These are phyloP conservation scores for Clarias macrocephalus DNA, from an alignment of 2,113 vertebrate species.

Conservation along the genomic window DNA sequence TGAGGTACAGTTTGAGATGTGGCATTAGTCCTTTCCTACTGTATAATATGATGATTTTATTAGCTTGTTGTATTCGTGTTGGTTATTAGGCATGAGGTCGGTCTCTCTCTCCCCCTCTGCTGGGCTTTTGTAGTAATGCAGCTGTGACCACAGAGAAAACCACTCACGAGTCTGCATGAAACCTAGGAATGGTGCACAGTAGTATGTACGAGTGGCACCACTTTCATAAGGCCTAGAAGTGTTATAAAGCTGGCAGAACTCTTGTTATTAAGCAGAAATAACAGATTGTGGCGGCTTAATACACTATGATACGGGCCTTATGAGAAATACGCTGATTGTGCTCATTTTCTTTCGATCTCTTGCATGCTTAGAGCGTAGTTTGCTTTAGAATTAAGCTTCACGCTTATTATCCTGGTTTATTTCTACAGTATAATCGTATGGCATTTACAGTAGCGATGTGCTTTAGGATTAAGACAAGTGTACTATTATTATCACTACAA, in stretches of 20 bases:
- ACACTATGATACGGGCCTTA: constrained; percentile 48
- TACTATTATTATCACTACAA: neutral
- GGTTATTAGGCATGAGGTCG: neutral
- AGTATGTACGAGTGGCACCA: constrained; percentile 22
- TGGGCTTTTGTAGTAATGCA: constrained; percentile 61
- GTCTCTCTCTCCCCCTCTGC: constrained; percentile 70
- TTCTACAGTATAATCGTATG: neutral
- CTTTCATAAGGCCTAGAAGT: constrained; percentile 51
- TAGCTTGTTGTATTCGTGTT: neutral
- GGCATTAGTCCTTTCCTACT: no score
- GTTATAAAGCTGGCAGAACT: constrained; percentile 37
- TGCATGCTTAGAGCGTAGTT: constrained; percentile 45
- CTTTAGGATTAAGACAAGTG: neutral
- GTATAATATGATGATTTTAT: neutral
- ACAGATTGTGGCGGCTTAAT: constrained; percentile 25
- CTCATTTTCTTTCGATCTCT: constrained; percentile 10
- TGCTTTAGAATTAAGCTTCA: constrained; percentile 36
- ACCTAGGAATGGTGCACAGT: constrained; percentile 38
- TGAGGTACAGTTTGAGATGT: neutral
- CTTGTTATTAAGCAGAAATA: constrained; percentile 2
- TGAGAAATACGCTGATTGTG: constrained; percentile 27
- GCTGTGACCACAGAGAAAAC: constrained; percentile 36
- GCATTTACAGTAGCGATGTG: neutral
- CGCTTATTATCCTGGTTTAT: constrained; percentile 5
- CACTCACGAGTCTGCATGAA: constrained; percentile 61